Conservation (phyloP, 2,888 invertebrate genomes). For the Xylota sylvarum region DNA sequence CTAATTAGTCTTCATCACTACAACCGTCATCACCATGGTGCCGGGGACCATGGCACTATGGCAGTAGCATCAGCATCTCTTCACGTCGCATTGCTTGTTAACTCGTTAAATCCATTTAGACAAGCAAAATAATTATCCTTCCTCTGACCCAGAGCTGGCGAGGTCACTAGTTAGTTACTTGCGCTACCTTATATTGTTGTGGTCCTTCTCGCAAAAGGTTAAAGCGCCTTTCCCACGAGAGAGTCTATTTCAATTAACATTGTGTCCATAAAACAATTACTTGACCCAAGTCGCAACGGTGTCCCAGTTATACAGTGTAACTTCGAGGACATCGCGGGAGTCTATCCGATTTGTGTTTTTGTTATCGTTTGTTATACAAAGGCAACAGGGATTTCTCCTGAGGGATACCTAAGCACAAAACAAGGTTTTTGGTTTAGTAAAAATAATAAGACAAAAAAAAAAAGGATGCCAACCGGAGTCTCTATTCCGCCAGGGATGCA, state of each 20-base stretch:
- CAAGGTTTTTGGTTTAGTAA: constrained; percentile 47
- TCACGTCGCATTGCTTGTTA: constrained; percentile 16
- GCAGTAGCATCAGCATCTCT: background rate
- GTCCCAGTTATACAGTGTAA: constrained; percentile 38
- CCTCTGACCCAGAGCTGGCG: constrained; percentile 4
- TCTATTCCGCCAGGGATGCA: constrained; percentile 13
- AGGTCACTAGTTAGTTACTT: constrained; percentile 2
- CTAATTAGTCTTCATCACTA: constrained; percentile 54
- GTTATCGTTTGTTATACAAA: constrained; percentile 9
- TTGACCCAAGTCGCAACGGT: constrained; percentile 40
- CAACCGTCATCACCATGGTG: constrained; percentile 26
- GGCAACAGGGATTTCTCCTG: constrained; percentile 15
- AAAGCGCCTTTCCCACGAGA: constrained; percentile 37
- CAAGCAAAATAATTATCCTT: constrained; percentile 66
- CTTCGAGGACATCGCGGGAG: constrained; percentile 24
- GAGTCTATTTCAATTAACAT: constrained; percentile 69
- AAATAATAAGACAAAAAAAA: constrained; percentile 19
- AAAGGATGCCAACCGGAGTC: constrained; percentile 9
- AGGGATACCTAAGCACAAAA: constrained; percentile 39
- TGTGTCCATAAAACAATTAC: constrained; percentile 71
- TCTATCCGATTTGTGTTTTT: constrained; percentile 3
- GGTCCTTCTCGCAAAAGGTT: background rate
- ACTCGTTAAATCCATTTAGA: constrained; percentile 48
- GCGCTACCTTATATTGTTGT: constrained; percentile 29
- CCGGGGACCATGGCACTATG: background rate